A percentile compares a stretch with the other conserved stretches of the same genome.
phyloP scores from a whole-genome alignment of 2,888 invertebrate species.

The Euplagia quadripunctaria region DNA sequence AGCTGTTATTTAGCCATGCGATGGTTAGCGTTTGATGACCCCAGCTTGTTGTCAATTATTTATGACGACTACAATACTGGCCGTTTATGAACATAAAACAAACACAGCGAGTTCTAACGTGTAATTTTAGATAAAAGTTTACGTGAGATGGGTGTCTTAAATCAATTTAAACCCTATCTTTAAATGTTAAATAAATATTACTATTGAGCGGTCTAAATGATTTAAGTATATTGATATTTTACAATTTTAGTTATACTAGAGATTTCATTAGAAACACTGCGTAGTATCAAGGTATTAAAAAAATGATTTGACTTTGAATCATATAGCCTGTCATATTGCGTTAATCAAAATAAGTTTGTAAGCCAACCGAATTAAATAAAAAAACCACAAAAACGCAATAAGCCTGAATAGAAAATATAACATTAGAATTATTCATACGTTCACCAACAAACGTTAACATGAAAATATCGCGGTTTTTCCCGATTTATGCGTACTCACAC shows the following conservation, averaged over 20 bases:
- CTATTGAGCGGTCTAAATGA: neutral
- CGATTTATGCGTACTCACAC: conserved; percentile 84
- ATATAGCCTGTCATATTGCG: neutral
- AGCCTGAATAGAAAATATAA: conserved; percentile 1
- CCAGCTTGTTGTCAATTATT: conserved; percentile 79
- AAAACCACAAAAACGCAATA: conserved; percentile 1
- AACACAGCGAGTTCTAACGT: conserved; percentile 33
- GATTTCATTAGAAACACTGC: no score
- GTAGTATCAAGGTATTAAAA: no score
- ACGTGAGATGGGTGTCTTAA: conserved; percentile 6
- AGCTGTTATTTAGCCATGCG: conserved; percentile 79
- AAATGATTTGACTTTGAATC: no score
- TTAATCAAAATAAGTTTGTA: neutral
- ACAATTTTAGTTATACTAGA: neutral
- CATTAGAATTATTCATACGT: conserved; percentile 41
- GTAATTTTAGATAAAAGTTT: conserved; percentile 36
- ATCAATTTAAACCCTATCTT: neutral
- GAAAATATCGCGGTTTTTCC: conserved; percentile 60
- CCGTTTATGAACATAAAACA: conserved; percentile 49
- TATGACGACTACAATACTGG: conserved; percentile 60
- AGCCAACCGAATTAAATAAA: neutral
- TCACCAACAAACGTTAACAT: conserved; percentile 62
- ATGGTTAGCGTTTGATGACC: conserved; percentile 78
- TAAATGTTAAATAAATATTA: conserved; percentile 1
- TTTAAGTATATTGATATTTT: neutral